Percentiles rank a stretch among this genome's conserved stretches.
Conservation (phyloP, 2,797 vertebrate genomes). For the Tenualosa ilisha region DNA sequence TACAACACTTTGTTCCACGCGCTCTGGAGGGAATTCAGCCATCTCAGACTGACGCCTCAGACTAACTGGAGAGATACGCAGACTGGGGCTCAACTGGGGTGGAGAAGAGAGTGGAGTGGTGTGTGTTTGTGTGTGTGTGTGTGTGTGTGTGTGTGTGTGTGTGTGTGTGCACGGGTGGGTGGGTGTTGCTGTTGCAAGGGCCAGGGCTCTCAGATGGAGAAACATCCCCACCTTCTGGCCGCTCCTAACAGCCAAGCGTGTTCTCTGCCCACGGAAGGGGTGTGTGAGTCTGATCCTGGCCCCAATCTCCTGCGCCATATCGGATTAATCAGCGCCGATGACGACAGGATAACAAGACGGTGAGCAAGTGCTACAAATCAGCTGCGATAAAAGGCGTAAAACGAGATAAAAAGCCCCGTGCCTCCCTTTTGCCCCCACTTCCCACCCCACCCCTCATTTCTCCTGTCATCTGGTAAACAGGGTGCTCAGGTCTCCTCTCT, state of each 20-base stretch:
- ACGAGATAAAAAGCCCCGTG: background rate
- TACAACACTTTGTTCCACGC: slow-evolving; percentile 5
- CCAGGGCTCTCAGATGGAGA: background rate
- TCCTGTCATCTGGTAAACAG: background rate
- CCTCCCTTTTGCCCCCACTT: background rate
- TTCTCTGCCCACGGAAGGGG: background rate
- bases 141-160: background rate
- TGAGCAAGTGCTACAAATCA: background rate
- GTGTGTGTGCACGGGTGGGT: background rate
- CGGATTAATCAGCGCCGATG: slow-evolving; percentile 13
- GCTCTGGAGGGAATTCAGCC: background rate
- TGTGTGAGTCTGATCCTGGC: background rate
- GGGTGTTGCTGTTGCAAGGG: background rate
- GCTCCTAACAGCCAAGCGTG: background rate
- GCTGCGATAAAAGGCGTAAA: slow-evolving; percentile 6
- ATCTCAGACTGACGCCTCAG: background rate
- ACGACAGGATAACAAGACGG: background rate
- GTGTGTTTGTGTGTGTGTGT: too few relatives aligned
- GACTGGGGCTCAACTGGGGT: background rate
- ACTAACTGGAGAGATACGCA: too few relatives aligned
- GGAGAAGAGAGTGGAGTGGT: background rate
- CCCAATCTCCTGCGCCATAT: background rate
- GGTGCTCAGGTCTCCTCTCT: background rate
- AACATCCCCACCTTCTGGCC: slow-evolving; percentile 24
- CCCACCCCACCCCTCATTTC: background rate